phyloP scores from a whole-genome alignment of 92 coral and sea anemone species.

The Paramuricea clavata region DNA sequence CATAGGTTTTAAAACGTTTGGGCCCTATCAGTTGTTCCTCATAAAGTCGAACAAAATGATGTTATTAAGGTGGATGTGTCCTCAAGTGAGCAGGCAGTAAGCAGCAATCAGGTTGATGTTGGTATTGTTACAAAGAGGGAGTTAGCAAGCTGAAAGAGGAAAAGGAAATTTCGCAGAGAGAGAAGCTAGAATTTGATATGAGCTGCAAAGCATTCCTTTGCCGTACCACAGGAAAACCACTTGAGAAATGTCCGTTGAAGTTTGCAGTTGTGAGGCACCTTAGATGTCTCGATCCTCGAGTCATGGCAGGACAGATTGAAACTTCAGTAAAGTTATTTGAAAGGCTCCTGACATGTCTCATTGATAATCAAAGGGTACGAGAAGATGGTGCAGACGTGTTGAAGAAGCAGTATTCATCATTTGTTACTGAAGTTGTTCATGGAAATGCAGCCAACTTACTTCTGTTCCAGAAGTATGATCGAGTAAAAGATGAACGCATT shows the following conservation, averaged over 20 bases:
- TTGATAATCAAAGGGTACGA: slow-evolving; percentile 59
- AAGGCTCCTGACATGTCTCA: slow-evolving; percentile 65
- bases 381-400: slow-evolving; percentile 69
- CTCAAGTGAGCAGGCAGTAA: slow-evolving; percentile 55
- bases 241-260: slow-evolving; percentile 80
- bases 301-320: slow-evolving; percentile 67
- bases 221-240: slow-evolving; percentile 64
- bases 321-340: slow-evolving; percentile 75
- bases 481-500: slow-evolving; percentile 62
- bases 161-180: slow-evolving; percentile 62
- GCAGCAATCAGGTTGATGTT: slow-evolving; percentile 71
- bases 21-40: too few species aligned
- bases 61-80: slow-evolving; percentile 65
- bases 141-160: slow-evolving; percentile 56
- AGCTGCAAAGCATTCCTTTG: slow-evolving; percentile 72
- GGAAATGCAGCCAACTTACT: slow-evolving; percentile 66
- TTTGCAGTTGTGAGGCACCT: slow-evolving; percentile 72
- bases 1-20: not conserved
- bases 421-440: slow-evolving; percentile 71
- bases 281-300: slow-evolving; percentile 77
- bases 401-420: slow-evolving; percentile 65
- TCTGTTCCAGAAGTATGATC: slow-evolving; percentile 62
- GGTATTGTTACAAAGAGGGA: slow-evolving; percentile 75
- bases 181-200: slow-evolving; percentile 68
- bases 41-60: too few species aligned